Evolutionary conservation across 2,888 invertebrate genomes (phyloP).

Genomic region (Acrocyrtus sp.): DNA sequence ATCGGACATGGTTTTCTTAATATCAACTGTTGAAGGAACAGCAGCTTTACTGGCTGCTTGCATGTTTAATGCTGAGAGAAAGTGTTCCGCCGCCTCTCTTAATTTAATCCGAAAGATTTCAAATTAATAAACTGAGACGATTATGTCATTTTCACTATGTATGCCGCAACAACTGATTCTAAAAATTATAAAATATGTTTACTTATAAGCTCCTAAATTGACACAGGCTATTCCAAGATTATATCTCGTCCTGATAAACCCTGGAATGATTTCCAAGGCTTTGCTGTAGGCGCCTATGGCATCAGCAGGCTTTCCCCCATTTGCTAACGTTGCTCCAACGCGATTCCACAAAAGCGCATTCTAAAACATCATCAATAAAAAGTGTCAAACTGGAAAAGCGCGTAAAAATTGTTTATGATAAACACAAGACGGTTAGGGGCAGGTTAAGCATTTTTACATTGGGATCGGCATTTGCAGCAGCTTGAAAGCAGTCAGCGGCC

Average conservation of each 20-base stretch:
- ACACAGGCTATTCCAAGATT: constrained; percentile 98
- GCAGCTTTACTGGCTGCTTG: constrained; percentile 80
- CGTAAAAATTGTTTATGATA: too few relatives aligned
- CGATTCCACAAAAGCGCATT: constrained; percentile 97
- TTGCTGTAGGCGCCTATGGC: constrained; percentile 95
- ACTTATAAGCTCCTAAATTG: constrained; percentile 89
- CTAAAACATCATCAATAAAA: constrained; percentile 68
- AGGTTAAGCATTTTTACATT: too few relatives aligned
- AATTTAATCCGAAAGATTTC: constrained; percentile 6
- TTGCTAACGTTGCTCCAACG: constrained; percentile 96
- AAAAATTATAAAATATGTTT: constrained; percentile 55
- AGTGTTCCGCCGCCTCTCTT: constrained; percentile 95
- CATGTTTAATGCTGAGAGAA: constrained; percentile 90
- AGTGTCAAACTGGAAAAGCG: too few relatives aligned
- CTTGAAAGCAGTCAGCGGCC: constrained; percentile 94
- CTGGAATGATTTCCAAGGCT: constrained; percentile 91
- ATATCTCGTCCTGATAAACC: constrained; percentile 95
- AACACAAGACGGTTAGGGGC: too few relatives aligned
- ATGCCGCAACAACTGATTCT: background rate
- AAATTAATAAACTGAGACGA: background rate
- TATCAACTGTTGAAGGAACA: constrained; percentile 65
- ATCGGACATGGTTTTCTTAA: constrained; percentile 77
- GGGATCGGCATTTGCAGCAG: constrained; percentile 86
- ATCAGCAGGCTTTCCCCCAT: constrained; percentile 93
- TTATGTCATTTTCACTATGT: background rate